A percentile compares a stretch with the other conserved stretches of the same genome.
phyloP scores from a whole-genome alignment of 2,113 vertebrate genomes.

The Phrynosoma platyrhinos region DNA sequence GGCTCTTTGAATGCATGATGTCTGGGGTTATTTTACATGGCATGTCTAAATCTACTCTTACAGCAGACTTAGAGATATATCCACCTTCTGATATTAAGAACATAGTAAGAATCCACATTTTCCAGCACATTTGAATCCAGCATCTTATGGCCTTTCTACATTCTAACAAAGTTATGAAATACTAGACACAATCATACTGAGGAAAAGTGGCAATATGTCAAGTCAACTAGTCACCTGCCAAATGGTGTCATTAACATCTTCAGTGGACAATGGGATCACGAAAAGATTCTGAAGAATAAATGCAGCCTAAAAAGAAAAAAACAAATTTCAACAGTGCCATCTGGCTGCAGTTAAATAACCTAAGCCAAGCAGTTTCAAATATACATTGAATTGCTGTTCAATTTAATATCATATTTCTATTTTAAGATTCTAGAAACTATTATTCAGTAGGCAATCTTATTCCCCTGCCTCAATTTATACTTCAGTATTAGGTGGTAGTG shows the following conservation, averaged over 20 bases:
- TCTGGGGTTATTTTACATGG: background rate
- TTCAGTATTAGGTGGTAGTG: background rate
- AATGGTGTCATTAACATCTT: constrained; percentile 83
- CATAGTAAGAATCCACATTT: background rate
- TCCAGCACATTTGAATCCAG: background rate
- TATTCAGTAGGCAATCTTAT: background rate
- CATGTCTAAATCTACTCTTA: background rate
- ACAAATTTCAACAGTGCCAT: constrained; percentile 82
- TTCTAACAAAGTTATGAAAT: background rate
- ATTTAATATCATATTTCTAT: background rate
- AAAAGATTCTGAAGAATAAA: constrained; percentile 98
- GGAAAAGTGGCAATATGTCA: background rate
- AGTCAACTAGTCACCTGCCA: constrained; percentile 88
- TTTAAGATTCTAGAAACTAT: background rate
- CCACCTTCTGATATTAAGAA: background rate
- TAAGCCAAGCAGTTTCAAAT: background rate
- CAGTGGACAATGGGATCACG: constrained; percentile 90
- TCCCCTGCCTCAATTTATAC: background rate
- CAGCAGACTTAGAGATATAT: background rate
- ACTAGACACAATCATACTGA: background rate
- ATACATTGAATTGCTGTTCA: background rate
- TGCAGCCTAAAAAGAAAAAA: constrained; percentile 85
- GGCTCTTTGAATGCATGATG: background rate
- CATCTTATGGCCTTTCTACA: background rate
- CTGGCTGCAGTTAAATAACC: constrained; percentile 72